Percentiles rank a stretch among this genome's conserved stretches.
Evolutionary conservation across 2,888 invertebrate species (phyloP).

Genomic region (Diarsia brunnea): DNA sequence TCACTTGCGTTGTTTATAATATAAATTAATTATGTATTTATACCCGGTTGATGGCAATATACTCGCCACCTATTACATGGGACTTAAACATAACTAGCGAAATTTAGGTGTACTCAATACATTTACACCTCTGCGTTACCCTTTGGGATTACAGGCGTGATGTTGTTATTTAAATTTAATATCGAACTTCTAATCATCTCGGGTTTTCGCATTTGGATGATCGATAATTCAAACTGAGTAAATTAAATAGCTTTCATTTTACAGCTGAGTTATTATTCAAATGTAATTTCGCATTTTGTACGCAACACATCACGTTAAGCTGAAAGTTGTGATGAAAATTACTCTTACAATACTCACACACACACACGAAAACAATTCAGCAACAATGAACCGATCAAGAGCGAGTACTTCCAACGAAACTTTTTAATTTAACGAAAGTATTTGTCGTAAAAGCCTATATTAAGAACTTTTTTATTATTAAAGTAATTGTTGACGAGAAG

Average conservation of each 20-base stretch:
- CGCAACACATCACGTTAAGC: conserved; percentile 39
- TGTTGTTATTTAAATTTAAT: neutral
- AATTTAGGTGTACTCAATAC: no score
- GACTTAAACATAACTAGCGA: no score
- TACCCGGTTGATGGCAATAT: no score
- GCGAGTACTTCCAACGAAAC: conserved; percentile 59
- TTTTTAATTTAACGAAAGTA: conserved; percentile 81
- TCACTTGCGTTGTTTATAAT: no score
- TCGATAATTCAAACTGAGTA: conserved; percentile 16
- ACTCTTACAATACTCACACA: conserved; percentile 49
- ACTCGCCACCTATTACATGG: no score
- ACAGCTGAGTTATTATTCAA: conserved; percentile 23
- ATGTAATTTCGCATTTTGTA: conserved; percentile 25
- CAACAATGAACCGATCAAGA: conserved; percentile 63
- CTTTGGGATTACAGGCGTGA: no score
- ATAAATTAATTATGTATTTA: no score
- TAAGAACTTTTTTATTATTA: conserved; percentile 81
- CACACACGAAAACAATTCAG: conserved; percentile 64
- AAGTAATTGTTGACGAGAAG: conserved; percentile 87
- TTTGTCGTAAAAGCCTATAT: conserved; percentile 81
- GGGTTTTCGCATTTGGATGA: neutral
- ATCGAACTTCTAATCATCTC: neutral
- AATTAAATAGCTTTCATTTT: conserved; percentile 28
- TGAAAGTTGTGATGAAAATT: conserved; percentile 64
- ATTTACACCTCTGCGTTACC: no score